Conservation (phyloP, 2,113 vertebrate genomes). For the Tupaia tana region DNA sequence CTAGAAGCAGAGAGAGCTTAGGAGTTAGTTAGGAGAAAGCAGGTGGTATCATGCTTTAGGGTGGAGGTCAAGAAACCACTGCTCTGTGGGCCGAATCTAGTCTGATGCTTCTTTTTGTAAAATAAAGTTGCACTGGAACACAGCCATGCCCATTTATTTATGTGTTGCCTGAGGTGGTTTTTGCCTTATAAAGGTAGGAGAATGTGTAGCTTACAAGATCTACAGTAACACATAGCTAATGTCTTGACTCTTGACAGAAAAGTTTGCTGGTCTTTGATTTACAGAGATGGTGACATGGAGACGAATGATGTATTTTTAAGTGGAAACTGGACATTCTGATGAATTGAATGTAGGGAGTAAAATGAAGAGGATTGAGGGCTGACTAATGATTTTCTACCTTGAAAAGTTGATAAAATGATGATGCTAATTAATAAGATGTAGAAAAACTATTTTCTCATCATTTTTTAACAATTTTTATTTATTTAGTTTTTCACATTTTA, state of each 20-base stretch:
- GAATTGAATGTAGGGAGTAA: neutral
- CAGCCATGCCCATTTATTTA: neutral
- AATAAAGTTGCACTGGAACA: conserved; percentile 46
- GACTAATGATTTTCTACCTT: conserved; percentile 21
- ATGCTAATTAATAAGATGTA: neutral
- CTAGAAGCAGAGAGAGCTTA: neutral
- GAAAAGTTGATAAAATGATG: neutral
- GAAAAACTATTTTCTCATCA: conserved; percentile 23
- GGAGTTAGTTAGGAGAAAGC: conserved; percentile 4
- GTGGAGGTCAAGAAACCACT: neutral
- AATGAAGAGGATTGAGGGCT: neutral
- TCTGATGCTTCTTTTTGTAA: neutral
- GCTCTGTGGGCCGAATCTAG: neutral
- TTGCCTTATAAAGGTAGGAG: neutral
- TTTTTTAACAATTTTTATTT: conserved; percentile 24
- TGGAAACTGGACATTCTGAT: neutral
- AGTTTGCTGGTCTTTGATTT: neutral
- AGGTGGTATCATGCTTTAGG: neutral
- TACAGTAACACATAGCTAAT: conserved; percentile 15
- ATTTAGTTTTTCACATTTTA: too few relatives aligned
- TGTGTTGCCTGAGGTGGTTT: neutral
- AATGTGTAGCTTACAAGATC: neutral
- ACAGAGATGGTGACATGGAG: neutral
- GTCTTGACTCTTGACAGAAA: neutral
- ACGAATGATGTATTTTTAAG: conserved; percentile 26